These are phyloP conservation scores for Caenorhabditis sp. DNA, from an alignment of 2,888 invertebrate species.

Conservation along the genomic window DNA sequence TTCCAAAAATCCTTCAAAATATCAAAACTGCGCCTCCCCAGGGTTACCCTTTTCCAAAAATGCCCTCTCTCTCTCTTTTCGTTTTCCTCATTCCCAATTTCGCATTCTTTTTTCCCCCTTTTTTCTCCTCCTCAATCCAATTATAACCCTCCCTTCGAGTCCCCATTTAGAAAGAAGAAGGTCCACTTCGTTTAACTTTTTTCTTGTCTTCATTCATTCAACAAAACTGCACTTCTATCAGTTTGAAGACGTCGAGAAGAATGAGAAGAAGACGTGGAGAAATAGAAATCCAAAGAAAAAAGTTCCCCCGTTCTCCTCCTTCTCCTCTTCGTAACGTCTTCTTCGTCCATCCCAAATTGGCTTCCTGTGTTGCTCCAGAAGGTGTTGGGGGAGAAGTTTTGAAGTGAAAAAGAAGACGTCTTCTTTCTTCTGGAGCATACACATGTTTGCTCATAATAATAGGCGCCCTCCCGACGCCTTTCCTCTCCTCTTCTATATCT, in stretches of 20 bases:
- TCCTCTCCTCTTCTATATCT: neutral
- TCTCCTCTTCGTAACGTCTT: conserved; percentile 8
- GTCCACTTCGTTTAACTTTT: neutral
- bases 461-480: conserved; percentile 29
- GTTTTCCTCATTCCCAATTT: conserved; percentile 1
- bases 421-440: conserved; percentile 29
- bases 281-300: conserved; percentile 6
- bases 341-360: conserved; percentile 23
- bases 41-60: neutral
- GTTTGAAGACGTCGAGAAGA: neutral
- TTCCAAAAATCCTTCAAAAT: neutral
- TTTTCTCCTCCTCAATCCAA: conserved; percentile 3
- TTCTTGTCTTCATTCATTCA: neutral
- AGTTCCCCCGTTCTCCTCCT: too few species aligned
- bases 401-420: neutral
- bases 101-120: neutral
- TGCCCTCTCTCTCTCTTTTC: neutral
- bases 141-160: conserved; percentile 1
- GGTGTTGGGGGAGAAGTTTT: neutral
- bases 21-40: neutral
- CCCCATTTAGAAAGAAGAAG: neutral
- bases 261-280: neutral
- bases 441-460: conserved; percentile 66
- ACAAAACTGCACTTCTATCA: neutral
- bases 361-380: conserved; percentile 30